Conservation (phyloP, 2,888 invertebrate genomes). For the Osmoderma eremita region DNA sequence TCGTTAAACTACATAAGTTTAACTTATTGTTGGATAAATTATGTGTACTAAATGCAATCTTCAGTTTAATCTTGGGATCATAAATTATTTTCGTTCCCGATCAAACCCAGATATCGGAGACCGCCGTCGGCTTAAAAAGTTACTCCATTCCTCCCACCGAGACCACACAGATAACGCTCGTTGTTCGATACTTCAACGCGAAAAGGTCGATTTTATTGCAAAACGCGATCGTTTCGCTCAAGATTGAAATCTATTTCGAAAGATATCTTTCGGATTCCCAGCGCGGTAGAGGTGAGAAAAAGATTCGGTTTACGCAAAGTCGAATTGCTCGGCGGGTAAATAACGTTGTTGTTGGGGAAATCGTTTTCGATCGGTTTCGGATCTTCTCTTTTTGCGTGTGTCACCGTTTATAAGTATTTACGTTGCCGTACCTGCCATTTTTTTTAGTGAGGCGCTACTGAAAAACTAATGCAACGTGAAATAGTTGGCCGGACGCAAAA, state of each 20-base stretch:
- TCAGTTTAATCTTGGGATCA: conserved; percentile 11
- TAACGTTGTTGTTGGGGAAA: too few species aligned
- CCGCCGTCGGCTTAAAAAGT: conserved; percentile 19
- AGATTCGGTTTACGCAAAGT: background rate
- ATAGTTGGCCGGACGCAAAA: conserved; percentile 21
- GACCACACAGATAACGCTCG: conserved; percentile 14
- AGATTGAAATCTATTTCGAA: conserved; percentile 17
- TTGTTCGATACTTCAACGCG: conserved; percentile 18
- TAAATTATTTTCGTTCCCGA: conserved; percentile 27
- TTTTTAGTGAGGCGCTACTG: background rate
- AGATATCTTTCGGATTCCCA: background rate
- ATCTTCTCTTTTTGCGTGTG: background rate
- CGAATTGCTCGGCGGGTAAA: too few species aligned
- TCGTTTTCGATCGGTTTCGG: background rate
- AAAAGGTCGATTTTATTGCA: conserved; percentile 22
- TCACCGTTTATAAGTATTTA: background rate
- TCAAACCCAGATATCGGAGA: conserved; percentile 28
- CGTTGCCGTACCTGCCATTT: background rate
- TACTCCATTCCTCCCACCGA: background rate
- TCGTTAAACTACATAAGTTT: conserved; percentile 15
- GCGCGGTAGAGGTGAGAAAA: background rate
- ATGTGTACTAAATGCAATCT: conserved; percentile 24
- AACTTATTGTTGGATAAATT: conserved; percentile 27
- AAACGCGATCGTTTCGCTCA: conserved; percentile 18
- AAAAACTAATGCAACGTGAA: conserved; percentile 16